Evolutionary conservation across 1,140 invertebrate species (phyloP), one percentile per base, ranked within the genome.

Genomic region (Ladona fulva): DNA sequence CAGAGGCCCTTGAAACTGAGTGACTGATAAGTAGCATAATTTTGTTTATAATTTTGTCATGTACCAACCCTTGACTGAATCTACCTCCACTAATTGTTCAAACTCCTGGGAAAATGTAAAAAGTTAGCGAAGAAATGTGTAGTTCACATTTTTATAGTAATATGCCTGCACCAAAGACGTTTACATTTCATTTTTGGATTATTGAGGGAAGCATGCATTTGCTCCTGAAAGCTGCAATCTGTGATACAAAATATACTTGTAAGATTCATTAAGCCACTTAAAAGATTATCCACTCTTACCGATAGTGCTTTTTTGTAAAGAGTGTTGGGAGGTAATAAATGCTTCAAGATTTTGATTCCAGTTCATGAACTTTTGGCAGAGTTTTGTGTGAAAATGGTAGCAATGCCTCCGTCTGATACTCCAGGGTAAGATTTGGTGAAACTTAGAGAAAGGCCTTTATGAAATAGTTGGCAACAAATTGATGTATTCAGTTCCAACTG

Each of bases 101-200:
- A 76, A 25, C 16, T 24, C 29, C 29, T 37, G 1, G 29, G 16
- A 42, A 14, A 37, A 14, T 37, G 42, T 37, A 76, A 25, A 76
- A 24, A 42, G 24, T 37, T 76, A 52, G 22, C 42, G 3, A 37
- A 37, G 8, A 37, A 37, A 16, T 25, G 42, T 37, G 42, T 52
- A 42, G 22, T 76, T 24, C 25, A 42, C 25, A 37, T 25, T 19
- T 76, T 44, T 25, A 76, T 37, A 76, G 76, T 76, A n/a, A 66
- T 66, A 66, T 66, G 52, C 52, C 52, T 66, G 52, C 3, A 66
- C 52, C 52, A 66, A 66, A 66, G 52, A 19, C 52, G 14, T 66
- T 66, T 66, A 66, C 52, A 16, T 16, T 66, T 66, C 52, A 66
- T 66, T 66, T 66, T 66, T 66, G 52, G 52, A 66, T 66, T 66